Evolutionary conservation across 2,888 invertebrate genomes (phyloP), one percentile per base, ranked within the genome.

Genomic region (Adineta ricciae): DNA sequence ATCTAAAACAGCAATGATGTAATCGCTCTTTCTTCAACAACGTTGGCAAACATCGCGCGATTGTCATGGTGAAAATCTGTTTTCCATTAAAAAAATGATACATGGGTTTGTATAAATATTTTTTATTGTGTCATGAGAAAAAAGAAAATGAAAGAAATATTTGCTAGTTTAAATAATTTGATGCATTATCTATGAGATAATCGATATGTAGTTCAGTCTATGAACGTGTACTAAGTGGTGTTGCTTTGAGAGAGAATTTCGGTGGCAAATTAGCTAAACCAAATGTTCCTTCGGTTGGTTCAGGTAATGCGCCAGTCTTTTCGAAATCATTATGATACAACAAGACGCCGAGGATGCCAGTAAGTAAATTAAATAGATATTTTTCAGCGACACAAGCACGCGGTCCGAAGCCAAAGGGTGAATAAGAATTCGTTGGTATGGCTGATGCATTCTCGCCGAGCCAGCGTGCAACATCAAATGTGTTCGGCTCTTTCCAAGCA

Each of bases 401-500:
- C 41, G 78, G 78, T 14, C 78, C 78, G n/a, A 78, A 64, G 24
- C 78, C 78, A 78, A 78, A 78, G 38, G 78, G 78, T n/a, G 38
- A 19, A 78, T 78, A 78, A 38, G 24, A 41, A 14, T 78, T 21
- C 19, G 14, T 24, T n/a, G 78, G 41, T 9, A 78, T 78, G 24
- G 38, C 1, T 78, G 38, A 38, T 78, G 8, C 21, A 78, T 24
- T 78, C 24, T 78, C 21, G 7, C 41, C 78, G 11, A 78, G 8
- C 78, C 78, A 78, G 2, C 78, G 78, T n/a, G 8, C 24, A 41
- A 78, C 24, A 41, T 78, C 11, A 41, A 78, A 78, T 78, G 21
- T 78, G 3, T 36, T 7, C 41, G 78, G 3, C 14, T 78, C 41
- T 41, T 7, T 24, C 78, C 78, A 78, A 24, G 24, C 24, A n/a